Evolutionary conservation across 2,797 vertebrate genomes (phyloP).

Genomic region (Enteromius fasciolatus): DNA sequence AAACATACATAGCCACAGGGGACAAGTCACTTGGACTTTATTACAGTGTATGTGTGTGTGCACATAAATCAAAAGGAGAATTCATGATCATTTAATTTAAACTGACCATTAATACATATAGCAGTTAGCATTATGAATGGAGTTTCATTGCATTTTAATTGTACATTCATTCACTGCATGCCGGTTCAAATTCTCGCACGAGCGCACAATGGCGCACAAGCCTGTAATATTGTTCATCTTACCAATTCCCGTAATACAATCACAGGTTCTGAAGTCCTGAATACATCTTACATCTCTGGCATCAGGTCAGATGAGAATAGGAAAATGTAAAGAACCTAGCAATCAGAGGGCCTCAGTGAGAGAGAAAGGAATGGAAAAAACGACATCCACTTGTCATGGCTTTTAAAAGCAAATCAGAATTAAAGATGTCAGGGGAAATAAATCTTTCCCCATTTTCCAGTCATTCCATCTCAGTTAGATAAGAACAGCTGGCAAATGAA

Average conservation of each 20-base stretch:
- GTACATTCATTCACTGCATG: background rate
- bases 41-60: background rate
- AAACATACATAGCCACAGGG: constrained; percentile 11
- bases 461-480: constrained; percentile 57
- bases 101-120: background rate
- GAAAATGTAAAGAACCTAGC: constrained; percentile 16
- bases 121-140: background rate
- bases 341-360: constrained; percentile 16
- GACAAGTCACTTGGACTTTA: background rate
- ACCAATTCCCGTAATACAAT: constrained; percentile 1
- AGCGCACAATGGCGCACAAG: background rate
- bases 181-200: background rate
- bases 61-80: background rate
- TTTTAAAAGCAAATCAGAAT: constrained; percentile 52
- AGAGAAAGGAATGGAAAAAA: constrained; percentile 31
- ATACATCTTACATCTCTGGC: background rate
- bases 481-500: constrained; percentile 64
- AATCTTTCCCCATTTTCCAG: constrained; percentile 43
- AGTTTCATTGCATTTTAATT: background rate
- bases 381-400: constrained; percentile 48
- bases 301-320: constrained; percentile 5
- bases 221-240: background rate
- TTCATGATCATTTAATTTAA: background rate
- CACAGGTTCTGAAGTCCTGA: background rate
- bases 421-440: constrained; percentile 44